Percentiles rank a stretch among this genome's conserved stretches.
Evolutionary conservation across 2,888 invertebrate genomes (phyloP).

Genomic region (Pseudococcus viburni): DNA sequence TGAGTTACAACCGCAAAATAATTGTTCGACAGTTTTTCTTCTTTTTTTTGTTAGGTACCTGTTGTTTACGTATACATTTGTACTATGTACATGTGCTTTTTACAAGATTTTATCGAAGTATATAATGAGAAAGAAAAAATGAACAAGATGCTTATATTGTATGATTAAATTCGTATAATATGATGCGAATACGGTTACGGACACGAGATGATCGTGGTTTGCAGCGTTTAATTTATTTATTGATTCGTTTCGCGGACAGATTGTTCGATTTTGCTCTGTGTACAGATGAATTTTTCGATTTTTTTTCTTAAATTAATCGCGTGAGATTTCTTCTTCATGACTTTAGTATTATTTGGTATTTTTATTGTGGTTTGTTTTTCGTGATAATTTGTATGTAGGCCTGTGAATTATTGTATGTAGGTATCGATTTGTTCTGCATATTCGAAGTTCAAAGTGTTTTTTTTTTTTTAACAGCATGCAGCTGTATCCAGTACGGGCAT

Average conservation of each 20-base stretch:
- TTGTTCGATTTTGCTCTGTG: background rate
- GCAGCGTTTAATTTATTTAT: background rate
- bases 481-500: too few relatives aligned
- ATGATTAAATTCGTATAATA: conserved; percentile 45
- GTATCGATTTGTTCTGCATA: too few relatives aligned
- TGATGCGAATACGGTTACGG: background rate
- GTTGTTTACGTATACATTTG: conserved; percentile 53
- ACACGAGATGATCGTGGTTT: background rate
- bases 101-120: conserved; percentile 53
- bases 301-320: conserved; percentile 28
- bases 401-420: conserved; percentile 45
- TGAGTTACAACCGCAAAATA: conserved; percentile 27
- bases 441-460: background rate
- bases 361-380: conserved; percentile 61
- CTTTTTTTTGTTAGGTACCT: conserved; percentile 61
- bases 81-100: conserved; percentile 61
- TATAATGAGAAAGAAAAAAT: conserved; percentile 21
- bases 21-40: conserved; percentile 50
- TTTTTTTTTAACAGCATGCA: background rate
- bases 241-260: conserved; percentile 30
- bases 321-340: conserved; percentile 43
- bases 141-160: conserved; percentile 14
- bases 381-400: conserved; percentile 64
- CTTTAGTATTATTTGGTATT: conserved; percentile 58
- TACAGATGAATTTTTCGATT: conserved; percentile 59